Evolutionary conservation across 2,888 invertebrate species (phyloP), one percentile per base, ranked within the genome.

Genomic region (Chironomus riparius): DNA sequence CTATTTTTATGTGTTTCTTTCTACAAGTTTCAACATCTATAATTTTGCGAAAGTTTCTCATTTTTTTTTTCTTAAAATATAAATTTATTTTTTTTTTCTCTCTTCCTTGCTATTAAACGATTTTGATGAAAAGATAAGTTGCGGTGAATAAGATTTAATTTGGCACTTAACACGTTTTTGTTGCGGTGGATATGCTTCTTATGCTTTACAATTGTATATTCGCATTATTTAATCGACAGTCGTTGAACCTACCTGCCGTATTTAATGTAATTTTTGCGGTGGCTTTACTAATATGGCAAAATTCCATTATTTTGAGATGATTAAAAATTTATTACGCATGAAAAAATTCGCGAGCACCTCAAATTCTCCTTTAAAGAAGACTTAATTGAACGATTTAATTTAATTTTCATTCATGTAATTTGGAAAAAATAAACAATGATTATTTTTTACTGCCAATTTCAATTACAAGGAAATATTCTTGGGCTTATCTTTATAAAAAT

Each of bases 41-140:
- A 65, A 65, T 65, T 21, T 65, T 65, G 65, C 65, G 65, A 65
- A 65, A 65, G 65, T 65, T 15, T 56, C 15, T 50, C 50, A n/a
- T 50, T 15, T 50, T n/a, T 50, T 50, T n/a, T 50, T 28, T 28
- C 5, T 5, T n/a, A n/a, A n/a, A 28, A 28, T 28, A 28, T 28
- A 28, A 28, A 28, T 28, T 28, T 28, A 28, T 28, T 28, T 28
- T 4, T 28, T 28, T 28, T n/a, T n/a, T n/a, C 38, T 38, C 38
- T 38, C 38, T 38, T 38, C 38, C 38, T 38, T 38, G 38, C 38
- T 38, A 38, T 38, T 38, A 38, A 38, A 10, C 38, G 13, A 24
- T 65, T 21, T 24, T 22, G 65, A 65, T 65, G 65, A 65, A 24
- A 13, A 21, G 65, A 65, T 65, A 65, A 65, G 21, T 65, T 65